Percentiles rank a stretch among this genome's conserved stretches.
These are phyloP conservation scores for Catagonus wagneri DNA, from an alignment of 2,113 vertebrate genomes.

Conservation along the genomic window DNA sequence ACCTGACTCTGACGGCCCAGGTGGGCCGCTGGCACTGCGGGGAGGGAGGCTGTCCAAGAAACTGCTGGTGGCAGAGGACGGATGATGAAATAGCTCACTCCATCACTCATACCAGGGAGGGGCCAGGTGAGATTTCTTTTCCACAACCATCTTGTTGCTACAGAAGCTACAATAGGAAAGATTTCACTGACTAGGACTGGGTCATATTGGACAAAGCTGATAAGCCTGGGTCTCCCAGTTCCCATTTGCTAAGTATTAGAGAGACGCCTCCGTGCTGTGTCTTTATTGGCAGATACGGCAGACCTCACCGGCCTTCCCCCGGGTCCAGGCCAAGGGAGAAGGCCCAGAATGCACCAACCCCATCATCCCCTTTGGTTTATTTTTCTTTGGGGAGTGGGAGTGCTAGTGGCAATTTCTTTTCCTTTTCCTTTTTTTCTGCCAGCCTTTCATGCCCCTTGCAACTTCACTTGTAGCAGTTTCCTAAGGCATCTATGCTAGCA, in stretches of 20 bases:
- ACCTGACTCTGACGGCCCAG: too few relatives aligned
- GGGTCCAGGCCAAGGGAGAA: not conserved
- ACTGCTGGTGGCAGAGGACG: not conserved
- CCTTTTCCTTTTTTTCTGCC: not conserved
- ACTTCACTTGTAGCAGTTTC: not conserved
- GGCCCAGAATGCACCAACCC: not conserved
- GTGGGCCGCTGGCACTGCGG: not conserved
- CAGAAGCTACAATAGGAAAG: not conserved
- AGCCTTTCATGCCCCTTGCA: not conserved
- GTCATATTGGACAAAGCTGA: not conserved
- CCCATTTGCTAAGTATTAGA: not conserved
- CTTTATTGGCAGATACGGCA: not conserved
- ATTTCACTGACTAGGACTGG: not conserved
- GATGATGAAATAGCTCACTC: too few relatives aligned
- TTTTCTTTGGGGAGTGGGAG: not conserved
- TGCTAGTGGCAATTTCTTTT: not conserved
- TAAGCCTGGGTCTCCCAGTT: not conserved
- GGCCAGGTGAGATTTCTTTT: not conserved
- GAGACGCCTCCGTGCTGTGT: not conserved
- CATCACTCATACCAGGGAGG: accelerated
- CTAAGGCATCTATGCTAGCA: not conserved
- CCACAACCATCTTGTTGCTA: not conserved
- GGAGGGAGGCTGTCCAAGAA: not conserved
- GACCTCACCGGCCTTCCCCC: not conserved
- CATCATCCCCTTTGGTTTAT: not conserved